Percentiles rank a stretch among this genome's conserved stretches.
Conservation (phyloP, 2,888 invertebrate genomes). For the Augochlorella aurata region DNA sequence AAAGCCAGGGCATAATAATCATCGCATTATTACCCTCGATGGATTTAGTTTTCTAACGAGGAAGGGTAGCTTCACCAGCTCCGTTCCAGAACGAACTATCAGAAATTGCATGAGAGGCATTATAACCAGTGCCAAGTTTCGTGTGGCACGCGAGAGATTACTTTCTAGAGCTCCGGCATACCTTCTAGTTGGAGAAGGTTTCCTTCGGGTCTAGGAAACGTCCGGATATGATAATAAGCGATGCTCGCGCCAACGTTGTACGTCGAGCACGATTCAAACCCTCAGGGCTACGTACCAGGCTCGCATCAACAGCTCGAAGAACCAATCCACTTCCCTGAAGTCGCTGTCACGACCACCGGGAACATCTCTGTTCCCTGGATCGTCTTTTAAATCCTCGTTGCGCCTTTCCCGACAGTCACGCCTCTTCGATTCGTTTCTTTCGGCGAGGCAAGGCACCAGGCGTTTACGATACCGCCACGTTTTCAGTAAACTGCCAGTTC, state of each 20-base stretch:
- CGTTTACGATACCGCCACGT: conserved; percentile 13
- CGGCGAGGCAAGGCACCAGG: conserved; percentile 2
- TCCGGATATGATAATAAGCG: conserved; percentile 73
- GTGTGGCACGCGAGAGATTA: conserved; percentile 65
- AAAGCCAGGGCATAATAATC: neutral
- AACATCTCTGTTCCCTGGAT: conserved; percentile 67
- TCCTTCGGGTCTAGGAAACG: conserved; percentile 68
- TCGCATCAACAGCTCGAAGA: conserved; percentile 65
- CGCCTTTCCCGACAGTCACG: conserved; percentile 54
- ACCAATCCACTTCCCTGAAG: conserved; percentile 69
- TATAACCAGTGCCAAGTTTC: conserved; percentile 57
- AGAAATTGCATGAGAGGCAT: conserved; percentile 43
- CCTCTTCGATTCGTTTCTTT: conserved; percentile 54
- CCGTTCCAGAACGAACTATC: conserved; percentile 41
- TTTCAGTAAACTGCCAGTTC: conserved; percentile 2
- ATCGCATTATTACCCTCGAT: neutral
- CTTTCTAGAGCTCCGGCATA: conserved; percentile 58
- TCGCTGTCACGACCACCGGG: conserved; percentile 74
- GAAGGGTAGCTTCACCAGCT: conserved; percentile 9
- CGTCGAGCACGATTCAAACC: conserved; percentile 65
- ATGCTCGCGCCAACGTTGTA: conserved; percentile 68
- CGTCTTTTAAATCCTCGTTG: conserved; percentile 58
- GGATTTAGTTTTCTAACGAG: conserved; percentile 5
- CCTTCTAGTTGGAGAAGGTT: conserved; percentile 53
- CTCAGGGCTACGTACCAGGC: conserved; percentile 61